Base-by-base conservation (phyloP, 2,113 vertebrate species). In the Cavia porcellus region DNA sequence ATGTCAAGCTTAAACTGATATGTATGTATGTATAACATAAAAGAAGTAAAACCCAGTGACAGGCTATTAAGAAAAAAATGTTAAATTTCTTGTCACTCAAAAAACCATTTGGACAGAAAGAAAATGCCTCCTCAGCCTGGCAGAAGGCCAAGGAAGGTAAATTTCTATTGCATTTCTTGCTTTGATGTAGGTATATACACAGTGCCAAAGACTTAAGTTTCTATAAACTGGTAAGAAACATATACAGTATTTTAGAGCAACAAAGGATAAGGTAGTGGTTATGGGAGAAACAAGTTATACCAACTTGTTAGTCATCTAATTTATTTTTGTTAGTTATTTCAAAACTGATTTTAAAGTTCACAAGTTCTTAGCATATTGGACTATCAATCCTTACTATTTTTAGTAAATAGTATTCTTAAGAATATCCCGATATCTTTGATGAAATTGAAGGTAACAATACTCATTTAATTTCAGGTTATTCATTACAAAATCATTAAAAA, bases 61-160 rank as follows among this genome's bases (percentile, higher is more conserved):
- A 52, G 22, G 22, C 24, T 84, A 75, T 1, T 66, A 15, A 92
- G 75, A n/a, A 90, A 55, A 92, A 89, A 32, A 74, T 61, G 90
- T 83, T 89, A 66, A 85, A 66, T 89, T 79, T 95, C 55, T 50
- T 72, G 10, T 74, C 55, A 52, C 59, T 55, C 9, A 86, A 87
- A 92, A 55, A 61, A 75, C 25, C 85, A 81, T 35, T 57, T 92
- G 59, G n/a, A 93, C 24, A 72, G 30, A 96, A 92, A 81, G 28
- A 86, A 95, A 83, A 97, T 66, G 30, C 52, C 83, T 86, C 88
- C 20, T 38, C 52, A 93, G 74, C 7, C 79, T 89, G 81, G 77
- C 3, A 77, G 45, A 93, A 87, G 55, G 64, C 42, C 75, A 72
- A 86, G n/a, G 35, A 74, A n/a, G 9, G 35, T 83, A 91, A 38